phyloP scores from a whole-genome alignment of 2,113 vertebrate species.

The Saguinus midas region DNA sequence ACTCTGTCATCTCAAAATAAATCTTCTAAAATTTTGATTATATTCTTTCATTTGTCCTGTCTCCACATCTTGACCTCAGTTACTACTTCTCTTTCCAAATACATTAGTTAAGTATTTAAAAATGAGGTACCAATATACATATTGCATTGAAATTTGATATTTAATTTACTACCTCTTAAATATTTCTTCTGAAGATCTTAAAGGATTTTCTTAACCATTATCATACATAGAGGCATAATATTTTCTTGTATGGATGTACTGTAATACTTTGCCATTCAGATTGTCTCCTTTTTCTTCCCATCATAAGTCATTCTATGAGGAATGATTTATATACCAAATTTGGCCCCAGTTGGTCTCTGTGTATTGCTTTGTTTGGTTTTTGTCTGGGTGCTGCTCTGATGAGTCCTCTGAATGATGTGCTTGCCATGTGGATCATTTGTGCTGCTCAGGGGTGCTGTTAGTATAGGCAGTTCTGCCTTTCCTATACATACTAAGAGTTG shows the following conservation, averaged over 20 bases:
- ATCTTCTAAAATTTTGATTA: not conserved
- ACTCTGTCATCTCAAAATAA: not conserved
- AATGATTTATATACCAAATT: not conserved
- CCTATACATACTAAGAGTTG: not conserved
- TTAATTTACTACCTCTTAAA: not conserved
- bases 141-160: not conserved
- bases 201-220: not conserved
- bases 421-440: not conserved
- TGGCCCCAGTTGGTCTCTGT: not conserved
- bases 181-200: not conserved
- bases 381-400: not conserved
- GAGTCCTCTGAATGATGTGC: not conserved
- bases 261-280: not conserved
- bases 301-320: slow-evolving; percentile 4
- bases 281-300: not conserved
- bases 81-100: not conserved
- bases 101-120: not conserved
- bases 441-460: not conserved
- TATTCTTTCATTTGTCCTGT: not conserved
- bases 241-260: not conserved
- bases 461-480: not conserved
- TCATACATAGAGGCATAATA: not conserved
- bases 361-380: not conserved
- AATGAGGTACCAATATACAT: not conserved
- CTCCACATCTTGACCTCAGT: not conserved